Evolutionary conservation across 2,888 invertebrate genomes (phyloP).

Genomic region (Polyommatus icarus): DNA sequence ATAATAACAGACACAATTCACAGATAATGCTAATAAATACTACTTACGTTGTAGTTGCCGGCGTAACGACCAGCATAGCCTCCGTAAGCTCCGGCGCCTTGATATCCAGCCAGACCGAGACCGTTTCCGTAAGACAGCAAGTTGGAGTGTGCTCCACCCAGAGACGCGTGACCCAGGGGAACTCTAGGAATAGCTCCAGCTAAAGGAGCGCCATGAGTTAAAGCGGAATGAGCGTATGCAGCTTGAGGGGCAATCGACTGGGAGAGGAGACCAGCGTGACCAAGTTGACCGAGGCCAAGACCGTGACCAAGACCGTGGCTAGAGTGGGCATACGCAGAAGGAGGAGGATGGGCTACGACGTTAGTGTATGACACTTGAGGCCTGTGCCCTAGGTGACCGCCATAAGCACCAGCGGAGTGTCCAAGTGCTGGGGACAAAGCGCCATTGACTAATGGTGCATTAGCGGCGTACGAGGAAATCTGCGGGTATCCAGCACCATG

Average conservation of each 20-base stretch:
- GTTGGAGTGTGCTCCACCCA: background rate
- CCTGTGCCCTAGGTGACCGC: slow-evolving; percentile 32
- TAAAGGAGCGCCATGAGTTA: slow-evolving; percentile 41
- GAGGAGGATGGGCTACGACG: background rate
- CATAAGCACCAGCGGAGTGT: slow-evolving; percentile 42
- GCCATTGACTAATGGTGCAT: slow-evolving; percentile 38
- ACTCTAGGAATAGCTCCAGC: slow-evolving; percentile 18
- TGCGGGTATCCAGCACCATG: slow-evolving; percentile 35
- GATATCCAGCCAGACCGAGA: slow-evolving; percentile 8
- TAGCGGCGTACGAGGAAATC: slow-evolving; percentile 4
- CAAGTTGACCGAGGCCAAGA: background rate
- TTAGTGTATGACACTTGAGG: background rate
- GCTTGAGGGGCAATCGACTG: slow-evolving; percentile 36
- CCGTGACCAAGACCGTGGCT: background rate
- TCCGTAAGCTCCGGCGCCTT: slow-evolving; percentile 3
- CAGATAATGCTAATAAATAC: too few relatives aligned
- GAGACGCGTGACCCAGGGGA: slow-evolving; percentile 28
- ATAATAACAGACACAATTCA: too few relatives aligned
- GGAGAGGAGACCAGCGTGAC: slow-evolving; percentile 1
- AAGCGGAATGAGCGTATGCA: slow-evolving; percentile 40
- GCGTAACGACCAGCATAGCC: slow-evolving; percentile 35
- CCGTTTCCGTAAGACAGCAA: background rate
- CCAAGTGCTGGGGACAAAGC: slow-evolving; percentile 40
- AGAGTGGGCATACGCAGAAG: slow-evolving; percentile 5
- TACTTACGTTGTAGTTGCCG: slow-evolving; percentile 50